Evolutionary conservation across 2,797 vertebrate genomes (phyloP), one percentile per base, ranked within the genome.

Genomic region (Hippocampus kuda): DNA sequence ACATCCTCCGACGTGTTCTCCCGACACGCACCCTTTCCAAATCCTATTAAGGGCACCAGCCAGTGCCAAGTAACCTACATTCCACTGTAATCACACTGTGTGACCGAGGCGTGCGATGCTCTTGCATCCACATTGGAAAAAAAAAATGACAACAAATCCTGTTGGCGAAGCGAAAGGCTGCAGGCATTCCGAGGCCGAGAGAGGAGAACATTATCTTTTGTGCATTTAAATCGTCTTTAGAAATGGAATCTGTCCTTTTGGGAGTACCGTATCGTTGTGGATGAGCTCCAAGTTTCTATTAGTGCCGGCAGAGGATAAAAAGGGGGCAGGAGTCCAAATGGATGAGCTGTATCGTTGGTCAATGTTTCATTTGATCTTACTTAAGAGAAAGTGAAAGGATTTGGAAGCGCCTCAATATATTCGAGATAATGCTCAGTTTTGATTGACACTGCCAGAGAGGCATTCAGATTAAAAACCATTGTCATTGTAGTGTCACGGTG

Each of bases 31-130:
- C 60, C 71, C 74, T 61, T 66, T 74, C 72, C 76, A 85, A 88
- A 89, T 89, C 86, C 80, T 75, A 85, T 89, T 87, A 88, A 74
- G 72, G 46, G 57, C 24, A 48, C 53, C 68, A 68, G 77, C 77
- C 75, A 60, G 75, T 20, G 67, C 79, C 75, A 83, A 81, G 83
- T 86, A 85, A 86, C 88, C 86, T 80, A 87, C 80, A 88, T 88
- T 83, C 78, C 65, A 63, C 79, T 77, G 78, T 80, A 82, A 81
- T 82, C 84, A 74, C 73, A 70, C 56, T 65, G 75, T 42, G 74
- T 70, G 75, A 79, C 74, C 53, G 72, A 82, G 70, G 70, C 67
- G 22, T 48, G 73, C 26, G 38, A 71, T 73, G 73, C 24, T 64
- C 66, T 60, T 44, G 12, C 24, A 76, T 70, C 44, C 42, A 67